phyloP scores from a whole-genome alignment of 2,113 vertebrate species.

The Alces alces region DNA sequence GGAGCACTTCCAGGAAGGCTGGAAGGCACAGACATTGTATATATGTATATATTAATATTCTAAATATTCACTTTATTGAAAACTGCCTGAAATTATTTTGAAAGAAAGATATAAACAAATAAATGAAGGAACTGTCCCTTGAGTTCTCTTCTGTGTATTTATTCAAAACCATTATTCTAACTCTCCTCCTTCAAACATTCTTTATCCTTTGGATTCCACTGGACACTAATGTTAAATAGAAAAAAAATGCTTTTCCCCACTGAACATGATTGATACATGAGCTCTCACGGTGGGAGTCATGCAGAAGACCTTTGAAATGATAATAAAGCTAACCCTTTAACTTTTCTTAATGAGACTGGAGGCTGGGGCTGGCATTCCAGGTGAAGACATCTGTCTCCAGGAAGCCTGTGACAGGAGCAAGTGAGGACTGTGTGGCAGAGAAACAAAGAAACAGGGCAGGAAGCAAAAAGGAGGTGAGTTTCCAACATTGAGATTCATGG shows the following conservation, averaged over 20 bases:
- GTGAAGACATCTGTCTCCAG: background rate
- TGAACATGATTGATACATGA: background rate
- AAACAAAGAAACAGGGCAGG: background rate
- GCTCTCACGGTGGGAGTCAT: background rate
- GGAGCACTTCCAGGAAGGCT: background rate
- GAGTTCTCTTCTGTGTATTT: background rate
- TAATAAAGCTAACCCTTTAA: background rate
- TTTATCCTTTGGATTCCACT: background rate
- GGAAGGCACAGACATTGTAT: background rate
- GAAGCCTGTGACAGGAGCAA: background rate
- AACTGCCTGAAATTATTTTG: background rate
- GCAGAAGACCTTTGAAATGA: background rate
- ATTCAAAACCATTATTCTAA: background rate
- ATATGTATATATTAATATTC: too few relatives aligned
- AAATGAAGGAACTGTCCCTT: background rate
- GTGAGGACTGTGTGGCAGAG: background rate
- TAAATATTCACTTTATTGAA: background rate
- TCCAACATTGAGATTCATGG: background rate
- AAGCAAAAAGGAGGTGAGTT: background rate
- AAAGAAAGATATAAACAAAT: constrained; percentile 23
- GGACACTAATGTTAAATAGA: background rate
- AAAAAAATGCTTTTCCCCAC: background rate
- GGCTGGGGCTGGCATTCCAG: background rate
- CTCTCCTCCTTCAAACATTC: background rate
- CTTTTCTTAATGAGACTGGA: background rate